Conservation (phyloP, 1,140 invertebrate genomes). For the Drosophila novamexicana region DNA sequence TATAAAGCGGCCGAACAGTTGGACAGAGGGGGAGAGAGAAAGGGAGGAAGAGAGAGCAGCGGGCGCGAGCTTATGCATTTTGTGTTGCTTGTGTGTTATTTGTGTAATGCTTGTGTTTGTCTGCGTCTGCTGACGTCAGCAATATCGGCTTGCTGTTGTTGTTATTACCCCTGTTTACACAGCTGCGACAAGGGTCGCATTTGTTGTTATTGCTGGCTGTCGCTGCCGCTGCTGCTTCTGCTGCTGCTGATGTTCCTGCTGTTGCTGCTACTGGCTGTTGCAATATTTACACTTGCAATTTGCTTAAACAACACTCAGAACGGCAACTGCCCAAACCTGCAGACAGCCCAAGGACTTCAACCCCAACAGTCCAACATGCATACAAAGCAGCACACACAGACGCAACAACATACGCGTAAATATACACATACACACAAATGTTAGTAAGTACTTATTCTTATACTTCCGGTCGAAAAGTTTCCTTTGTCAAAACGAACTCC, state of each 20-base stretch:
- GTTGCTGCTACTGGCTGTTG: slow-evolving; percentile 54
- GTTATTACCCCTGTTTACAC: slow-evolving; percentile 70
- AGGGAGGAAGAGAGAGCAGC: not conserved
- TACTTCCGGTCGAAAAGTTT: slow-evolving; percentile 67
- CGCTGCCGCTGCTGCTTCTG: slow-evolving; percentile 25
- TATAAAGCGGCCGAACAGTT: slow-evolving; percentile 33
- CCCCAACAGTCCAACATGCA: slow-evolving; percentile 11
- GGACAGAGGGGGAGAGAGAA: not conserved
- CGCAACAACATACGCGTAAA: not conserved
- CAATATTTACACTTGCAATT: slow-evolving; percentile 80
- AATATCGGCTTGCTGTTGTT: slow-evolving; percentile 44
- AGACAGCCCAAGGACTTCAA: slow-evolving; percentile 28
- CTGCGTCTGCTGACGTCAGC: slow-evolving; percentile 67
- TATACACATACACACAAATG: not conserved
- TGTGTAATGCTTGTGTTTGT: slow-evolving; percentile 17
- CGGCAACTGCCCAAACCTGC: slow-evolving; percentile 9
- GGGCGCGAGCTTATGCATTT: slow-evolving; percentile 38
- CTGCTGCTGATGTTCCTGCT: not conserved
- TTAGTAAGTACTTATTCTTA: not conserved
- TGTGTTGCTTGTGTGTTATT: slow-evolving; percentile 8
- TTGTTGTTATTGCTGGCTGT: slow-evolving; percentile 50
- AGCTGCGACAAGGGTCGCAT: slow-evolving; percentile 69
- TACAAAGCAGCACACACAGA: not conserved
- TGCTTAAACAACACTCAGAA: slow-evolving; percentile 69
- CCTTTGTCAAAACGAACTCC: slow-evolving; percentile 35